Conservation (phyloP, 2,888 invertebrate species). For the Maniola hyperantus region DNA sequence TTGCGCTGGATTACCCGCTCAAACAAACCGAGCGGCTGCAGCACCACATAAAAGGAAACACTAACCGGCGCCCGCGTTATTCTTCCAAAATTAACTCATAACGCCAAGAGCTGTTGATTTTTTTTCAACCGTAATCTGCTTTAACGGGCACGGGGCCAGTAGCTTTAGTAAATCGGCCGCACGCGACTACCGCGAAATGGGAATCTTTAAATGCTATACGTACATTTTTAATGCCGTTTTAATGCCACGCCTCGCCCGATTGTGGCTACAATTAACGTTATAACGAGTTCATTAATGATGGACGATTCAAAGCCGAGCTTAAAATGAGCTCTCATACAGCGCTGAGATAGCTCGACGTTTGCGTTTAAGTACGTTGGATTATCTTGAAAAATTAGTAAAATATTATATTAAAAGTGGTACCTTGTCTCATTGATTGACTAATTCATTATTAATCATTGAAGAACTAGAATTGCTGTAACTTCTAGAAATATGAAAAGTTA, state of each 20-base stretch:
- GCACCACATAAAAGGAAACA: slow-evolving; percentile 78
- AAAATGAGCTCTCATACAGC: slow-evolving; percentile 46
- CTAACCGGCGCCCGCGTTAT: slow-evolving; percentile 75
- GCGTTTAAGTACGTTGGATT: slow-evolving; percentile 20
- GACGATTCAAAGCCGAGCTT: slow-evolving; percentile 50
- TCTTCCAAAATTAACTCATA: slow-evolving; percentile 83
- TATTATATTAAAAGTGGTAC: not conserved
- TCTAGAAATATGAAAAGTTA: not conserved
- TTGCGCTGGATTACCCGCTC: slow-evolving; percentile 76
- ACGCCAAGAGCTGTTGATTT: slow-evolving; percentile 76
- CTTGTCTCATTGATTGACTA: not conserved
- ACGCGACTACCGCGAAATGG: slow-evolving; percentile 73
- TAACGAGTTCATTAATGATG: slow-evolving; percentile 72
- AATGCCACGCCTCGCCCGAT: slow-evolving; percentile 70
- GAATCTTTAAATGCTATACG: slow-evolving; percentile 78
- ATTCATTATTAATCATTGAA: not conserved
- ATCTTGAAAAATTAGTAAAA: slow-evolving; percentile 5
- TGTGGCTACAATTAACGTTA: slow-evolving; percentile 76
- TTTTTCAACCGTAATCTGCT: slow-evolving; percentile 77
- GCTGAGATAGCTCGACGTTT: slow-evolving; percentile 42
- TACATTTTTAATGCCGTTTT: slow-evolving; percentile 78
- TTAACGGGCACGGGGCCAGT: slow-evolving; percentile 80
- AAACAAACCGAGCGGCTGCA: slow-evolving; percentile 74
- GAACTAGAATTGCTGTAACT: not conserved
- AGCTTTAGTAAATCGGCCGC: slow-evolving; percentile 75